These are phyloP conservation scores for Sinosuthora webbiana DNA, from an alignment of 2,113 vertebrate genomes.

Conservation along the genomic window DNA sequence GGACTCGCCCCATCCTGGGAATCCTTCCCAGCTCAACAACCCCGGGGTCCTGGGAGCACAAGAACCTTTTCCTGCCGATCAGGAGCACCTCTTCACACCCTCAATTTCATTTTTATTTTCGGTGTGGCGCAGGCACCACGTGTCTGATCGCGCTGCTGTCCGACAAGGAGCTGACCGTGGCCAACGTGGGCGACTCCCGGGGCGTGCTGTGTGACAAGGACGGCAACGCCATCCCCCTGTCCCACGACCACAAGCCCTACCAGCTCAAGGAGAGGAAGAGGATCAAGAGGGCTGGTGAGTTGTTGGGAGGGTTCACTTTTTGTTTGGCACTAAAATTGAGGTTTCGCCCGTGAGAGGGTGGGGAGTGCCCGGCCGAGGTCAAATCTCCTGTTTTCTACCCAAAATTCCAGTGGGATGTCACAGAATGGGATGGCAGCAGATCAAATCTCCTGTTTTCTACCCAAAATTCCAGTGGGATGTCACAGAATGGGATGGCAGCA, in stretches of 20 bases:
- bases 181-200: conserved; percentile 94
- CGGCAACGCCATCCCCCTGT: conserved; percentile 91
- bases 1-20: fast-evolving
- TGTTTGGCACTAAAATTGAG: fast-evolving
- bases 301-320: not conserved
- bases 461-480: not conserved
- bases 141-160: conserved; percentile 93
- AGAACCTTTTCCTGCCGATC: not conserved
- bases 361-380: too few relatives aligned
- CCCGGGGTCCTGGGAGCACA: fast-evolving
- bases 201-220: conserved; percentile 97
- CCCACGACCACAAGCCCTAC: conserved; percentile 98
- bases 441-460: not conserved
- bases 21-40: fast-evolving
- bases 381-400: not conserved
- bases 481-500: too few relatives aligned
- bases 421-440: not conserved
- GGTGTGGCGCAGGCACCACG: conserved; percentile 84
- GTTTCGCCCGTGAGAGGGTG: not conserved
- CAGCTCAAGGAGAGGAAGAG: conserved; percentile 97
- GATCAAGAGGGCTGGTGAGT: conserved; percentile 95
- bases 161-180: conserved; percentile 93
- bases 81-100: fast-evolving
- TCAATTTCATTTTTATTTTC: not conserved
- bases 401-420: not conserved